Conservation (phyloP, 2,888 invertebrate species). For the Caenorhabditis doughertyi region DNA sequence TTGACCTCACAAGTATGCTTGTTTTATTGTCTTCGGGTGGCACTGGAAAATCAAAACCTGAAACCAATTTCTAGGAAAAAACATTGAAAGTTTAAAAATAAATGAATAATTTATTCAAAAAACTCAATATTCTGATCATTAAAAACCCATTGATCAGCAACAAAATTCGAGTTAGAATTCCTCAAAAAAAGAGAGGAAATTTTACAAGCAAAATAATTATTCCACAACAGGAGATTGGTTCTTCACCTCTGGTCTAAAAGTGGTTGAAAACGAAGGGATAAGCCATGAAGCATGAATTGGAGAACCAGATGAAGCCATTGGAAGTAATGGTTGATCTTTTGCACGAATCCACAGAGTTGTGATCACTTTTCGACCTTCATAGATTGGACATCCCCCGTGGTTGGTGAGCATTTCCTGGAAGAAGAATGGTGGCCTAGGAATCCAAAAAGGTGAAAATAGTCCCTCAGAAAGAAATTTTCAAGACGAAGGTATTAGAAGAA, state of each 20-base stretch:
- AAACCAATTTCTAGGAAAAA: no score
- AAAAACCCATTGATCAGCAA: slow-evolving; percentile 7
- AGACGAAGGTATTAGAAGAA: no score
- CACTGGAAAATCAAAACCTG: no score
- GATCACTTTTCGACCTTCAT: slow-evolving; percentile 75
- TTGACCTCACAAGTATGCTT: no score
- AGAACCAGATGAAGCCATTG: slow-evolving; percentile 18
- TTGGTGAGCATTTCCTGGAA: slow-evolving; percentile 60
- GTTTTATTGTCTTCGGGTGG: no score
- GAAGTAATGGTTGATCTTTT: slow-evolving; percentile 36
- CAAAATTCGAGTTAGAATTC: slow-evolving; percentile 14
- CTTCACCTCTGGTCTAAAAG: not conserved
- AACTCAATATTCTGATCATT: not conserved
- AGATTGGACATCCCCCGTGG: slow-evolving; percentile 79
- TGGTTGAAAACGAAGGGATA: slow-evolving; percentile 8
- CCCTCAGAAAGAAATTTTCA: no score
- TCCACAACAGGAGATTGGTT: not conserved
- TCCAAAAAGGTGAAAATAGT: no score
- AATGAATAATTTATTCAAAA: not conserved
- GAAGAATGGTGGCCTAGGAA: not conserved
- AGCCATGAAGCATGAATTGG: slow-evolving; percentile 36
- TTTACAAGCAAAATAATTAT: not conserved
- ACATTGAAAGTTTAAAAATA: no score
- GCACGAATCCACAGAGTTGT: slow-evolving; percentile 65
- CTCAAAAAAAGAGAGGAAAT: not conserved